phyloP scores from a whole-genome alignment of 2,888 invertebrate genomes.

The Luffia ferchaultella region DNA sequence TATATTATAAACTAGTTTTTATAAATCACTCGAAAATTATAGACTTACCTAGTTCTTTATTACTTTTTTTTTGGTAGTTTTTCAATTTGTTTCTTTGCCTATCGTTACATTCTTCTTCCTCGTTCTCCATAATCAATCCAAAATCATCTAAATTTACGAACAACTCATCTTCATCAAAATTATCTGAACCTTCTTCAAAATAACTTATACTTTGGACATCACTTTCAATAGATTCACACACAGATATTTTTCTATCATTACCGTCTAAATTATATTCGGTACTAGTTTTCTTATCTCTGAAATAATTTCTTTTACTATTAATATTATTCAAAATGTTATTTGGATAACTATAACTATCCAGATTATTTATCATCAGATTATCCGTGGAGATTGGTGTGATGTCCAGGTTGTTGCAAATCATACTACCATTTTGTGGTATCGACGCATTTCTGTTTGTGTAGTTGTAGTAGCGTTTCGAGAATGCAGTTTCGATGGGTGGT shows the following conservation, averaged over 20 bases:
- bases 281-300: constrained; percentile 49
- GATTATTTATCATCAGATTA: constrained; percentile 27
- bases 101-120: constrained; percentile 24
- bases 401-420: constrained; percentile 11
- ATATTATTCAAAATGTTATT: constrained; percentile 51
- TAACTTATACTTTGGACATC: constrained; percentile 49
- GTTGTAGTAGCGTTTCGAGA: constrained; percentile 45
- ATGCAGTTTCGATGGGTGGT: constrained; percentile 55
- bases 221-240: constrained; percentile 53
- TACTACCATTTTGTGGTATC: constrained; percentile 19
- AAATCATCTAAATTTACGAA: constrained; percentile 55
- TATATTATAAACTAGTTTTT: not conserved
- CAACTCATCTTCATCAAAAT: constrained; percentile 52
- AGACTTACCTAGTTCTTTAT: constrained; percentile 29
- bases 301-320: constrained; percentile 39
- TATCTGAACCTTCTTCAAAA: constrained; percentile 52
- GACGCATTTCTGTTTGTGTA: constrained; percentile 30
- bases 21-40: too few species aligned
- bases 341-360: constrained; percentile 56
- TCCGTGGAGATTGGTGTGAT: constrained; percentile 20
- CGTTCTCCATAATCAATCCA: constrained; percentile 42
- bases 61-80: constrained; percentile 25
- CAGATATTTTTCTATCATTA: constrained; percentile 40
- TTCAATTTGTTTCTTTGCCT: constrained; percentile 17
- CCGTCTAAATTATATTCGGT: constrained; percentile 47